phyloP scores from a whole-genome alignment of 1,140 invertebrate genomes.

The Ladona fulva region DNA sequence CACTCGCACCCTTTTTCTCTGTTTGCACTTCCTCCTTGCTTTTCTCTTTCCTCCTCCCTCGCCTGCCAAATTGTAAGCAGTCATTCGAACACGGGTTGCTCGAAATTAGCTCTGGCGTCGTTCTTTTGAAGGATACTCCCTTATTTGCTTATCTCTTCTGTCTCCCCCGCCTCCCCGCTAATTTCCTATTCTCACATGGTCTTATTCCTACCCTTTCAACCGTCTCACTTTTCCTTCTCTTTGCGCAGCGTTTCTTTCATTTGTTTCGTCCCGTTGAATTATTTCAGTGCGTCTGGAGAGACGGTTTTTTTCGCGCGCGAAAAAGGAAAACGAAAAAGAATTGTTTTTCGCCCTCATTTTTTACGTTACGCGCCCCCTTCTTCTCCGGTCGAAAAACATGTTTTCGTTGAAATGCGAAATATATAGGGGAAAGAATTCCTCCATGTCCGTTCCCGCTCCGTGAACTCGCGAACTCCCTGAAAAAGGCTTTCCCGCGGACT shows the following conservation, averaged over 20 bases:
- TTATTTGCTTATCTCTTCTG: not conserved
- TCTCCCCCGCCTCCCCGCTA: not conserved
- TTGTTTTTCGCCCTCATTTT: no score
- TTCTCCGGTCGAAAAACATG: no score
- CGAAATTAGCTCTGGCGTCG: not conserved
- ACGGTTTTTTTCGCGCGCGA: no score
- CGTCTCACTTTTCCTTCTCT: not conserved
- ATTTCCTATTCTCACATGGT: not conserved
- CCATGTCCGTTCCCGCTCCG: no score
- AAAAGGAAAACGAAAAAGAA: no score
- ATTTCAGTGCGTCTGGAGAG: no score
- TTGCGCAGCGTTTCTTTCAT: not conserved
- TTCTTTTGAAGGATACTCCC: conserved; percentile 5
- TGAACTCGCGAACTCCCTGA: no score
- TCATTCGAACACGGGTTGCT: not conserved
- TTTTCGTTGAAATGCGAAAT: no score
- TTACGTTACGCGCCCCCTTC: no score
- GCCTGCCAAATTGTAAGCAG: not conserved
- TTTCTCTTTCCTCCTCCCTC: no score
- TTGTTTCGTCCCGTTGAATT: not conserved
- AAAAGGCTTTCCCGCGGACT: no score
- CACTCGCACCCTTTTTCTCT: not conserved
- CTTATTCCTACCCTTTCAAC: not conserved
- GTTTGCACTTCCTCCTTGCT: not conserved
- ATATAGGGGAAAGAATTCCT: no score